These are phyloP conservation scores for Thymallus thymallus DNA, from an alignment of 2,113 vertebrate genomes.

Conservation along the genomic window DNA sequence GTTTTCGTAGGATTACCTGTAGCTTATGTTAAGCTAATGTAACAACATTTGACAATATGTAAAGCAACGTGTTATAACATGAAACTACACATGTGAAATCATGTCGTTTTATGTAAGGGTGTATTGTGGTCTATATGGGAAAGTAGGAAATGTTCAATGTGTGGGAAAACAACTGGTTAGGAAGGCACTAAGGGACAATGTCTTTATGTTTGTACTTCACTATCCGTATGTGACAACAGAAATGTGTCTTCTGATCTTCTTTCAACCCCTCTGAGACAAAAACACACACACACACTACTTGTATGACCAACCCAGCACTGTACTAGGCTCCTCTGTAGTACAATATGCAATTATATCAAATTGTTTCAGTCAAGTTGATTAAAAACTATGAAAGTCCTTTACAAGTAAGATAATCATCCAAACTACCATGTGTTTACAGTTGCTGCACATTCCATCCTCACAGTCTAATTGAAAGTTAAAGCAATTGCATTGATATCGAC, in stretches of 20 bases:
- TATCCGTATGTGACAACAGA: no score
- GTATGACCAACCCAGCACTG: background rate
- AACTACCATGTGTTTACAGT: conserved; percentile 2
- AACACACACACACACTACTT: no score
- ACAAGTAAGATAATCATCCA: conserved; percentile 15
- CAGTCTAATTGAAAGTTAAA: conserved; percentile 23
- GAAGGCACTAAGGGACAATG: no score
- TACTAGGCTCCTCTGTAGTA: background rate
- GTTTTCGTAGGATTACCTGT: background rate
- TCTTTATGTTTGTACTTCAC: no score
- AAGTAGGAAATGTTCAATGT: no score
- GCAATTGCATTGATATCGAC: conserved; percentile 11
- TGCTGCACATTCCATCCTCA: background rate
- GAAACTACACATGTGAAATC: no score
- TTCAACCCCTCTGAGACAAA: background rate
- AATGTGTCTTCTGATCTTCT: background rate
- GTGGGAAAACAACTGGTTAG: no score
- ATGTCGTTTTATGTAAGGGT: no score
- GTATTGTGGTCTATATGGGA: no score
- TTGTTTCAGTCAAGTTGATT: conserved; percentile 30
- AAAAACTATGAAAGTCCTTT: conserved; percentile 12
- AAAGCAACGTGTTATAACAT: no score
- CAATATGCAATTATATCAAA: conserved; percentile 18
- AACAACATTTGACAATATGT: no score
- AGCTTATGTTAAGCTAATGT: no score